Evolutionary conservation across 2,888 invertebrate genomes (phyloP), one percentile per base, ranked within the genome.

Genomic region (Diarsia brunnea): DNA sequence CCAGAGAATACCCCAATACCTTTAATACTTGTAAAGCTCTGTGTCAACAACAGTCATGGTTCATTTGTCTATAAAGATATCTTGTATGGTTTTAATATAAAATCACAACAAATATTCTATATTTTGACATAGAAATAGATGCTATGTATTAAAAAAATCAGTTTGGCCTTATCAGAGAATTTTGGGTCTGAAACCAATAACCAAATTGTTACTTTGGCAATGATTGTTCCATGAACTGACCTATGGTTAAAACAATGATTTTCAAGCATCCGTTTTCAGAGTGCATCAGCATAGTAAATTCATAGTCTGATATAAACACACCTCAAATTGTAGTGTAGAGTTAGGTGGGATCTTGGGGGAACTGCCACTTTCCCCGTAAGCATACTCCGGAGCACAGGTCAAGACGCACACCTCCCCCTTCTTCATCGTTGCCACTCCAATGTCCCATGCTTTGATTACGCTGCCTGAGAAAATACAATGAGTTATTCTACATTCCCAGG

Each of bases 361-460:
- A 89, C 98, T 98, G 75, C 99, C 99, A 45, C 94, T 92, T 82
- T 97, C 97, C 10, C 99, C 99, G 91, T 99, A 99, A 0, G 99
- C 99, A 95, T 99, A 99, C 78, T 98, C 98, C 0, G 99, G 97
- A 69, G 98, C 98, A 95, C 99, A 99, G 0, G 98, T 98, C 69
- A 99, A 94, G 71, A 97, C 96, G 67, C 98, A 98, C 70, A 98
- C 97, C 94, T 99, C 99, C 0, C 98, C 98, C 88, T 98, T 98
- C 94, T 98, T 98, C 99, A 99, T 99, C 0, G 98, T 98, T 0
- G 98, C 98, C 24, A 99, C 98, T 47, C 99, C 99, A 84, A 98
- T 97, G 90, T 99, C 99, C 98, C 99, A 99, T 94, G 98, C 99
- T 96, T 98, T 98, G 84, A 99, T 99, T 1, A 99, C 99, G 70